Base-by-base conservation (phyloP, 1,140 invertebrate species). In the Formica selysi region DNA sequence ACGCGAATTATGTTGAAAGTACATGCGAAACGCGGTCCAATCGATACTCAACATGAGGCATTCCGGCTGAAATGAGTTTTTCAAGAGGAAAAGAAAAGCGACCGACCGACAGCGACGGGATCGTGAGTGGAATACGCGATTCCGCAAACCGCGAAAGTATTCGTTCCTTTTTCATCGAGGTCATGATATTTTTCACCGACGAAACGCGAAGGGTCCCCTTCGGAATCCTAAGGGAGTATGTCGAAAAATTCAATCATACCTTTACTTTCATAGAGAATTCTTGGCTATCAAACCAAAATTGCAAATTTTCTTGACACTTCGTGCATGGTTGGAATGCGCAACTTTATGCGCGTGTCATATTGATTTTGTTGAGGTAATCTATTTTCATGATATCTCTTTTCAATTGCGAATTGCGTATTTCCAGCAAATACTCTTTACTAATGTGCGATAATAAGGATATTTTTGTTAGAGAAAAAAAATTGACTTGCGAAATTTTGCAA, bases 161-260 rank as follows among this genome's bases (percentile, higher is more conserved):
- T 62, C 0, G 41, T 22, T 67, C 41, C 44, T 68, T 16, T 38
- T 44, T 79, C 8, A 7, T 38, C 32, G n/a, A 16, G 11, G 19
- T 22, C 36, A 44, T 64, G 44, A 65, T 41, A 51, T 79, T 79
- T 62, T 79, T 65, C 41, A 26, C 10, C 11, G 22, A 70, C 19
- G 44, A 48, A 3, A 22, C 41, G 32, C 41, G 41, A 79, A n/a
- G 26, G 32, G 57, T 41, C n/a, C 54, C 4, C 5, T 64, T 19
- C 19, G 48, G 16, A 51, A 3, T 32, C 41, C 7, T 10, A 11
- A 0, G 41, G 3, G 29, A 67, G 13, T 65, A 51, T 1, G n/a
- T 29, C n/a, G 61, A 79, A 79, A 64, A 79, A 79, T 78, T 78
- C 41, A 78, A 78, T 79, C 29, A 4, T 79, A 65, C 51, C 26